Percentiles rank a stretch among this genome's conserved stretches.
These are phyloP conservation scores for Enteromius trimaculatus DNA, from an alignment of 2,797 vertebrate species.

Conservation along the genomic window DNA sequence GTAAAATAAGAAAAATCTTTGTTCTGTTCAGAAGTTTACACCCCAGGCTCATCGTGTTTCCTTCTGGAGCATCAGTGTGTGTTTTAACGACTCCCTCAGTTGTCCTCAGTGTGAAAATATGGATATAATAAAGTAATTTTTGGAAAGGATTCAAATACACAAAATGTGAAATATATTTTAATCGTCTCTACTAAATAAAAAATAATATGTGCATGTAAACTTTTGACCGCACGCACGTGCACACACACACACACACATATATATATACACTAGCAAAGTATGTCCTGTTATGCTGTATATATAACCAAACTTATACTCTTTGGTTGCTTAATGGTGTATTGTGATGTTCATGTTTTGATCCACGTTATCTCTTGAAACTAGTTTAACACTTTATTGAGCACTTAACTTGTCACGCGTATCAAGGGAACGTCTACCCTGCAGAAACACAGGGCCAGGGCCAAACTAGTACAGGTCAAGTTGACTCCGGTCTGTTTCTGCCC, in stretches of 20 bases:
- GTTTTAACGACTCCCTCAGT: neutral
- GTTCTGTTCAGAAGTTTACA: too few species aligned
- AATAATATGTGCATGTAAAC: too few species aligned
- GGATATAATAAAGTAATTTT: neutral
- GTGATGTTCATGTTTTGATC: neutral
- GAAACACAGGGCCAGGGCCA: neutral
- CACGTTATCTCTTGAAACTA: neutral
- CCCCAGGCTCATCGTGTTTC: neutral
- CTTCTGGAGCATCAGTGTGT: neutral
- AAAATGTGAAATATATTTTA: neutral
- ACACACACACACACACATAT: too few species aligned
- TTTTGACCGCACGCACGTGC: too few species aligned
- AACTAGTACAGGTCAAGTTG: neutral
- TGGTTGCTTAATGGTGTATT: neutral
- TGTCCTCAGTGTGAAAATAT: neutral
- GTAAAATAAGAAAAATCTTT: too few species aligned
- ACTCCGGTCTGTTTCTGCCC: slow-evolving; percentile 3
- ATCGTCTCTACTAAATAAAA: too few species aligned
- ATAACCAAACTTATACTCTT: neutral
- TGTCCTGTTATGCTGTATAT: too few species aligned
- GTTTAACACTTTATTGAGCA: slow-evolving; percentile 25
- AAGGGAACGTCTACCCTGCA: slow-evolving; percentile 3
- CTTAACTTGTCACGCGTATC: slow-evolving; percentile 17
- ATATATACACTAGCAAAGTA: neutral
- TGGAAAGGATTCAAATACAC: neutral